Percentiles rank a stretch among this genome's conserved stretches.
Evolutionary conservation across 2,797 vertebrate genomes (phyloP).

Genomic region (Decapterus maruadsi): DNA sequence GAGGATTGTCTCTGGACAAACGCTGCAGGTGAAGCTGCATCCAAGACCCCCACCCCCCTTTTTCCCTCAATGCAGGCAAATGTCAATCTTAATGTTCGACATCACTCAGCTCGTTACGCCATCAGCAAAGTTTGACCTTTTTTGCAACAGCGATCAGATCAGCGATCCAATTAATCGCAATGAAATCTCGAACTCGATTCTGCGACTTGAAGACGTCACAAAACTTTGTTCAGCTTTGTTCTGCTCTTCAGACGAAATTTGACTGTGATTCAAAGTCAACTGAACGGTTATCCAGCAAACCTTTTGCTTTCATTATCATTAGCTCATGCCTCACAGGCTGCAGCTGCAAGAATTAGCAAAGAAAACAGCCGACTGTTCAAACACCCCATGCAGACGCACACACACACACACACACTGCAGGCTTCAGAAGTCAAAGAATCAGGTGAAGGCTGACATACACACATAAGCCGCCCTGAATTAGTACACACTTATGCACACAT

Average conservation of each 20-base stretch:
- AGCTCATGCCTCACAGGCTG: slow-evolving; percentile 73
- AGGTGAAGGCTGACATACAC: slow-evolving; percentile 65
- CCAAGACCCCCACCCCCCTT: slow-evolving; percentile 44
- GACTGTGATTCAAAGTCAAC: slow-evolving; percentile 56
- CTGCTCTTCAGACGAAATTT: slow-evolving; percentile 30
- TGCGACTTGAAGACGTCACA: slow-evolving; percentile 26
- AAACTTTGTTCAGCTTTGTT: slow-evolving; percentile 25
- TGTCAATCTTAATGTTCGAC: slow-evolving; percentile 50
- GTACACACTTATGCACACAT: slow-evolving; percentile 55
- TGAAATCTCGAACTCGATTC: slow-evolving; percentile 32
- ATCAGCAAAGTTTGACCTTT: slow-evolving; percentile 36
- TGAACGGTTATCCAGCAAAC: slow-evolving; percentile 49
- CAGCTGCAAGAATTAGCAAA: slow-evolving; percentile 83
- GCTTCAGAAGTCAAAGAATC: slow-evolving; percentile 67
- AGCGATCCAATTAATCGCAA: slow-evolving; percentile 7
- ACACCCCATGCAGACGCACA: slow-evolving; percentile 41
- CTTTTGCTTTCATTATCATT: slow-evolving; percentile 71
- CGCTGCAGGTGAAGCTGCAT: slow-evolving; percentile 57
- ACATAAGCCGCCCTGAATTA: slow-evolving; percentile 51
- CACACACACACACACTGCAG: slow-evolving; percentile 28
- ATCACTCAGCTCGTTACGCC: slow-evolving; percentile 43
- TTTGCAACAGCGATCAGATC: slow-evolving; percentile 30
- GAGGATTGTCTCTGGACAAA: slow-evolving; percentile 65
- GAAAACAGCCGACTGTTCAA: slow-evolving; percentile 75
- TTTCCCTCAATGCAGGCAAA: slow-evolving; percentile 47